phyloP scores from a whole-genome alignment of 2,797 vertebrate genomes.

The Parotocinclus haroldoi region DNA sequence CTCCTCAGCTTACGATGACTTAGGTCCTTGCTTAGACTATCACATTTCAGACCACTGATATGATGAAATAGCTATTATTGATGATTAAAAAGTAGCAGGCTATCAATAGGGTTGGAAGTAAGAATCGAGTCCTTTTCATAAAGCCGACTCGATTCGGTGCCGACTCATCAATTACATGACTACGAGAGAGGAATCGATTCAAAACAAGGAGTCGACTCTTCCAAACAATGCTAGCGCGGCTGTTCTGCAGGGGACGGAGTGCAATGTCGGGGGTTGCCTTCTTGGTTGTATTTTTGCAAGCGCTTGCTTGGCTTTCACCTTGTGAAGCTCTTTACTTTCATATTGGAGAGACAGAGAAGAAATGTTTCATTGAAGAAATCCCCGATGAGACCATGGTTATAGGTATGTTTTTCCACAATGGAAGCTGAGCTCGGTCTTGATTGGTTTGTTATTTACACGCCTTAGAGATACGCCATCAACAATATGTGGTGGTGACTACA shows the following conservation, averaged over 20 bases:
- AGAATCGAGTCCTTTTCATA: background rate
- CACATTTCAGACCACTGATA: too few relatives aligned
- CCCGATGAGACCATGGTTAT: conserved; percentile 93
- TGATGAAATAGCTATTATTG: too few relatives aligned
- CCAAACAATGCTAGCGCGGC: too few relatives aligned
- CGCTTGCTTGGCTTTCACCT: conserved; percentile 54
- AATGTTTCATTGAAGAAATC: conserved; percentile 91
- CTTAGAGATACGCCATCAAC: too few relatives aligned
- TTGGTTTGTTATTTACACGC: background rate
- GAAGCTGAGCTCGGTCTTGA: conserved; percentile 1
- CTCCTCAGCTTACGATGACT: too few relatives aligned
- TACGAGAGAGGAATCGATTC: background rate
- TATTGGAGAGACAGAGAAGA: conserved; percentile 91
- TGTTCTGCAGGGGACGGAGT: background rate
- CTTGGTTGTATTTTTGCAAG: conserved; percentile 45
- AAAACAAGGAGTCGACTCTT: background rate
- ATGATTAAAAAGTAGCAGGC: background rate
- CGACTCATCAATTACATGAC: too few relatives aligned
- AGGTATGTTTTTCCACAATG: conserved; percentile 62
- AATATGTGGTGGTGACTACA: too few relatives aligned
- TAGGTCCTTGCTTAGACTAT: too few relatives aligned
- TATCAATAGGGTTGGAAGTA: background rate
- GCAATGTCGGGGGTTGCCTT: conserved; percentile 56
- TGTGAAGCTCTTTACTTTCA: conserved; percentile 81
- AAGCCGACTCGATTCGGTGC: too few relatives aligned